Conservation (phyloP, 1,140 invertebrate species). For the Hylaeus anthracinus region DNA sequence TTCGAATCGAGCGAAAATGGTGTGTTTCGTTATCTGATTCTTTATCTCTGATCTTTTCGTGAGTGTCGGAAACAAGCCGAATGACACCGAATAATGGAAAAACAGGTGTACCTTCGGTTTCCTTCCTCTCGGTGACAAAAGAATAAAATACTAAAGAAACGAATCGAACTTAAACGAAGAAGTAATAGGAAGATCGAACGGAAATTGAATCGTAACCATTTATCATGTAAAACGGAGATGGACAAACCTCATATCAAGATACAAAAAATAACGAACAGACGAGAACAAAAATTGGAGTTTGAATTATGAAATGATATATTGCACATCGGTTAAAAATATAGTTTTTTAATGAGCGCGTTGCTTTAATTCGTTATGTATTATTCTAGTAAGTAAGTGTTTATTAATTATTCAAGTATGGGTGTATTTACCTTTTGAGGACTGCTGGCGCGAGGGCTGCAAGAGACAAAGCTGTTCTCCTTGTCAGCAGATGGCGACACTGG, state of each 20-base stretch:
- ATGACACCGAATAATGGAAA: neutral
- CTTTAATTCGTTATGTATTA: no score
- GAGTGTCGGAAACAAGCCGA: neutral
- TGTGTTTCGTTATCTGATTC: neutral
- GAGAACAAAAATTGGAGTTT: no score
- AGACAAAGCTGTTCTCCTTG: constrained; percentile 70
- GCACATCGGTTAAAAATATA: no score
- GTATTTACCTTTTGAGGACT: constrained; percentile 73
- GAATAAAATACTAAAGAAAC: neutral
- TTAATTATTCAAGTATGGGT: no score
- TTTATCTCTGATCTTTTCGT: constrained; percentile 2
- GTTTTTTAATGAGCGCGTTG: no score
- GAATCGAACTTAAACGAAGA: neutral
- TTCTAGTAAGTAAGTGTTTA: no score
- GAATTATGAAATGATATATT: no score
- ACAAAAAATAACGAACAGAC: no score
- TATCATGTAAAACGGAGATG: no score
- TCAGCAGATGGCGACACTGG: constrained; percentile 49
- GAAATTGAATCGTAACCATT: no score
- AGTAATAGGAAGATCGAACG: neutral
- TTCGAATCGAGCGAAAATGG: neutral
- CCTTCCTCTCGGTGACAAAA: neutral
- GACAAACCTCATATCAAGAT: no score
- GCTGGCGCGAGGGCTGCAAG: constrained; percentile 57
- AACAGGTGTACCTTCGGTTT: neutral